Evolutionary conservation across 2,888 invertebrate genomes (phyloP), one percentile per base, ranked within the genome.

Genomic region (Drosophila setosimentum): DNA sequence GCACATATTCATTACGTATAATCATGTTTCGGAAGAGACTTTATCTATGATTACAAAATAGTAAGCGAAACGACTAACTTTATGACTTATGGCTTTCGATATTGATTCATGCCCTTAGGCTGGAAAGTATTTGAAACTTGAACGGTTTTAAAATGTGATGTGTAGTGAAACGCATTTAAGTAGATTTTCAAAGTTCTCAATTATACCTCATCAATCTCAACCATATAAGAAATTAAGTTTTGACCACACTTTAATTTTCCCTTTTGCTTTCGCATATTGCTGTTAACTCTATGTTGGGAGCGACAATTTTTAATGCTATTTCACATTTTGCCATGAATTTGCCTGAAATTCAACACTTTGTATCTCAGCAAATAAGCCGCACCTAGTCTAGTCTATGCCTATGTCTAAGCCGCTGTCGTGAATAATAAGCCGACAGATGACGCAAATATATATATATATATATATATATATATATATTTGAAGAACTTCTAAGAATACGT

Each of bases 401-500:
- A 35, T 18, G 49, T 35, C 53, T 27, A 32, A 55, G 42, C 48
- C 50, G 45, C 48, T 11, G 24, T 54, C 37, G 21, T 51, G 33
- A 24, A 51, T 50, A 61, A 68, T 57, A 24, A 35, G 55, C 33
- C 53, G 30, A 7, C 53, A 53, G 72, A 76, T 72, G 68, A 64
- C 76, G 71, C 51, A 62, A 64, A 66, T 53, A 80, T 78, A 60
- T 51, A n/a, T n/a, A n/a, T n/a, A n/a, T n/a, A n/a, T n/a, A n/a
- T n/a, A n/a, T n/a, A n/a, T n/a, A n/a, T n/a, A n/a, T n/a, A n/a
- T n/a, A n/a, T 53, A 80, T 78, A 60, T 51, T 35, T 29, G 21
- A 54, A 57, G 57, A 55, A 48, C 55, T 83, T 78, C 68, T 73
- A 76, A 68, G 86, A 85, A 85, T 79, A 71, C 73, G 73, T 69